phyloP scores from a whole-genome alignment of 2,888 invertebrate species.

The Willowsia nigromaculata region DNA sequence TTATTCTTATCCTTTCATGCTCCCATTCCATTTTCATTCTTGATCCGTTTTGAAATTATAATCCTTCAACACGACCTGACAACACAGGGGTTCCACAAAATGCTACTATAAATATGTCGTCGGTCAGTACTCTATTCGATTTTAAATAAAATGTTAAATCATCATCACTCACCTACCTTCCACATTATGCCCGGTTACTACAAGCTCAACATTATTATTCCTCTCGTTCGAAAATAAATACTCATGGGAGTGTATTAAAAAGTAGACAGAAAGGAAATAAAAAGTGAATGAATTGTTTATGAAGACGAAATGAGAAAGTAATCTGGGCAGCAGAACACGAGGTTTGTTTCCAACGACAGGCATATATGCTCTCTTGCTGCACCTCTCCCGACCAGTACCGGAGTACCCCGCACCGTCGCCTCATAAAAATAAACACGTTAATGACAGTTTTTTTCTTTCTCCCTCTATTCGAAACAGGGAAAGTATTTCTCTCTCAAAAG shows the following conservation, averaged over 20 bases:
- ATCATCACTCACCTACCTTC: background rate
- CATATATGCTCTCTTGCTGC: background rate
- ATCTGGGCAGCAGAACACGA: background rate
- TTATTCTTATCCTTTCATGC: background rate
- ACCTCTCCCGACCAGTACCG: background rate
- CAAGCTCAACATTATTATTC: background rate
- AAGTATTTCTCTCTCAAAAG: background rate
- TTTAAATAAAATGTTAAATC: conserved; percentile 6
- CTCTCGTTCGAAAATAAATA: background rate
- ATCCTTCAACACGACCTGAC: background rate
- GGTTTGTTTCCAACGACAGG: conserved; percentile 6
- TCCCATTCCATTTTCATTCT: background rate
- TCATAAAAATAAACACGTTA: conserved; percentile 2
- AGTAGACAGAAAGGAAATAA: conserved; percentile 5
- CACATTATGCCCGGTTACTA: background rate
- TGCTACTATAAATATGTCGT: background rate
- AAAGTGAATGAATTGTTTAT: conserved; percentile 2
- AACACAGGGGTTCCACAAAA: background rate
- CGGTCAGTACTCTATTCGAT: background rate
- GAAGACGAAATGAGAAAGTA: conserved; percentile 29
- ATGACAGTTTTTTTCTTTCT: background rate
- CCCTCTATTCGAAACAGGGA: background rate
- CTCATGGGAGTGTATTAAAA: background rate
- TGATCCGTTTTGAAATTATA: background rate
- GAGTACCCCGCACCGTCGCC: background rate